Conservation (phyloP, 2,888 invertebrate genomes). For the Laothoe populi region DNA sequence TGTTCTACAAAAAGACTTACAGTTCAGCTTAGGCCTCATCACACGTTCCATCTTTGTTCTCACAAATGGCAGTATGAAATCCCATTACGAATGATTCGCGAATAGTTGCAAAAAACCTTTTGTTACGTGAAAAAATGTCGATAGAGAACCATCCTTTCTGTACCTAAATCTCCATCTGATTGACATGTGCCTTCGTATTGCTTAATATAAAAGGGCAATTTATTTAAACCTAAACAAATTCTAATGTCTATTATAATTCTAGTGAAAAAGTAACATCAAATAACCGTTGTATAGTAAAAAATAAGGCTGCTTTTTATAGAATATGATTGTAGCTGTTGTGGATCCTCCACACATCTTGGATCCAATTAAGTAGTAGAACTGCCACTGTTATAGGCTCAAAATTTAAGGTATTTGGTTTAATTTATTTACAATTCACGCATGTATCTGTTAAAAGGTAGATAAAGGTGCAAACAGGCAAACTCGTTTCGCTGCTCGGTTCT, state of each 20-base stretch:
- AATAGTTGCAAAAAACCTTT: conserved; percentile 16
- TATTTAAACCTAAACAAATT: background rate
- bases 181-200: background rate
- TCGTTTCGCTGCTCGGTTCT: too few species aligned
- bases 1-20: background rate
- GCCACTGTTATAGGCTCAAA: too few species aligned
- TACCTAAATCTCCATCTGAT: conserved; percentile 17
- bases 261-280: too few species aligned
- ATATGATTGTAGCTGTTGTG: too few species aligned
- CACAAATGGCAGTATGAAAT: background rate
- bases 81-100: background rate
- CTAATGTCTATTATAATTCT: background rate
- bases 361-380: too few species aligned
- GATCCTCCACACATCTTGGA: too few species aligned
- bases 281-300: too few species aligned
- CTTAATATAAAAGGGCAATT: conserved; percentile 7
- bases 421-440: too few species aligned
- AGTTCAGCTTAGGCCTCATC: background rate
- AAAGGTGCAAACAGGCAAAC: too few species aligned
- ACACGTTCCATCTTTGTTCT: background rate
- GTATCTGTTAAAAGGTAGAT: too few species aligned
- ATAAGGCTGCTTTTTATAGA: too few species aligned
- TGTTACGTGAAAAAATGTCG: conserved; percentile 13
- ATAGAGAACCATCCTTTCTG: background rate
- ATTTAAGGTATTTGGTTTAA: too few species aligned